Base-by-base conservation (phyloP, 1,140 invertebrate species). In the Steinernema feltiae region DNA sequence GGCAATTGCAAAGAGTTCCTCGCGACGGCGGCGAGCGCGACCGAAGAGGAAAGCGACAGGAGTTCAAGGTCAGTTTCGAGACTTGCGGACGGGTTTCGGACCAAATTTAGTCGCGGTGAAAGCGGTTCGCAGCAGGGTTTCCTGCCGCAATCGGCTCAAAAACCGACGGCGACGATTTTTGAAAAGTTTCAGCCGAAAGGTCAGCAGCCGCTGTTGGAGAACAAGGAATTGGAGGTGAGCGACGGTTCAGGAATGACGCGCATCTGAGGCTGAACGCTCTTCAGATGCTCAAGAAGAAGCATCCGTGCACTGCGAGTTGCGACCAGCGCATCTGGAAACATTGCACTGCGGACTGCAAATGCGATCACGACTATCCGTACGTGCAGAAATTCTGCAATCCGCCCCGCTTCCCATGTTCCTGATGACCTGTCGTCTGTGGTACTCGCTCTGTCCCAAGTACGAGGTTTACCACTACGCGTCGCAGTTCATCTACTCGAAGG, bases 401-500 rank as follows among this genome's bases (percentile, higher is more conserved):
- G 24, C 27, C 48, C 48, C 73, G 1, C 18, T 74, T 1, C 48
- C 48, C 17, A 69, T 70, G 48, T 74, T 74, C 30, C 48, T 70
- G 3, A 71, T 30, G 46, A 73, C 73, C 3, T 74, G 73, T 69
- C 53, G 53, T n/a, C 53, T 82, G 32, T 82, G 81, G 81, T 82
- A 82, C 32, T 27, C 79, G 24, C 72, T 77, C 30, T 82, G 81
- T 76, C 77, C 81, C 1, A 82, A 82, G 48, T 82, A 82, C 70
- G 78, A 82, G 18, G 17, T 35, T 30, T 80, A 80, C 32, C 81
- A 82, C 70, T 79, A 82, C 71, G 75, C 81, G 0, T 82, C 80
- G 31, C 81, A 82, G 69, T 82, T 79, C 46, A 72, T 82, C 32
- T 82, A 82, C 48, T 82, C 80, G 18, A 82, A 82, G 24, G 81